Conservation (phyloP, 1,140 invertebrate species). For the Brachionus asplanchnoidis region DNA sequence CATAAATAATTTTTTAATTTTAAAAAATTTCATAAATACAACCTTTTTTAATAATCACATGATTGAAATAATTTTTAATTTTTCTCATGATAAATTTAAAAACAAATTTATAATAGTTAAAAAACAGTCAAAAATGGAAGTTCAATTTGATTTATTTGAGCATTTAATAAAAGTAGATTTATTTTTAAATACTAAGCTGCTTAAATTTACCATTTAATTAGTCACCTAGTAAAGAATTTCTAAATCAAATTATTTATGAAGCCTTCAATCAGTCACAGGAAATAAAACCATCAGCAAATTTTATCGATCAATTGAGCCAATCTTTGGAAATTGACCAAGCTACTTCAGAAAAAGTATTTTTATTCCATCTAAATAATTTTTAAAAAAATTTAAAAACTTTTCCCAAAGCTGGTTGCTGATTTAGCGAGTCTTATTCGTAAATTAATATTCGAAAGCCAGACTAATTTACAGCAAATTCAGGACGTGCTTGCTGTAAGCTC, state of each 20-base stretch:
- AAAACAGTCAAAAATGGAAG: neutral
- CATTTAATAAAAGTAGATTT: neutral
- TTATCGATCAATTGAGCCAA: neutral
- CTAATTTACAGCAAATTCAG: slow-evolving; percentile 11
- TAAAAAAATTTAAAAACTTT: too few relatives aligned
- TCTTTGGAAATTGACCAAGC: neutral
- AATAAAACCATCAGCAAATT: neutral
- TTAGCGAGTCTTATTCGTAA: neutral
- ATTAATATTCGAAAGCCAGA: neutral
- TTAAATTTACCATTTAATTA: neutral
- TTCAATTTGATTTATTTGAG: neutral
- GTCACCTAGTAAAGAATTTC: slow-evolving; percentile 26
- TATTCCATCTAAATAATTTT: neutral
- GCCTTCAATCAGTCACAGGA: neutral
- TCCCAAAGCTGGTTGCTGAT: neutral
- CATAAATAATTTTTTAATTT: too few relatives aligned
- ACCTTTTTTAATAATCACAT: neutral
- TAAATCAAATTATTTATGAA: slow-evolving; percentile 14
- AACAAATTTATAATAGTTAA: too few relatives aligned
- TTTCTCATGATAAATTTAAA: neutral
- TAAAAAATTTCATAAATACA: too few relatives aligned
- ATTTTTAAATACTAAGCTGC: too few relatives aligned
- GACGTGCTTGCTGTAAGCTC: neutral
- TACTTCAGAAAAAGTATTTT: neutral
- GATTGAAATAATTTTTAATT: neutral